Evolutionary conservation across 2,888 invertebrate species (phyloP).

Genomic region (Dynastes grantii): DNA sequence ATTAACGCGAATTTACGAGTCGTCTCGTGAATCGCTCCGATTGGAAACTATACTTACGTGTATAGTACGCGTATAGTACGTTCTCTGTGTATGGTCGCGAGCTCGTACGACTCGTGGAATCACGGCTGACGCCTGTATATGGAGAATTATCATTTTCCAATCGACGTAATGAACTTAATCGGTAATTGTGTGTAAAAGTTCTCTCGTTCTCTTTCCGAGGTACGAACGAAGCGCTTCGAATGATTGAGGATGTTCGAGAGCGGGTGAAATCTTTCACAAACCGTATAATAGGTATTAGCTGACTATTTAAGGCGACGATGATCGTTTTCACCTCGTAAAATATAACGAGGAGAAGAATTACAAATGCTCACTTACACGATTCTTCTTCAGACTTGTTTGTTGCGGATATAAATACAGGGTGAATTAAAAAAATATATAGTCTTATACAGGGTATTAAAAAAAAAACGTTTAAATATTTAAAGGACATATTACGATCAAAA

Average conservation of each 20-base stretch:
- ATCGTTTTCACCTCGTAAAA: constrained; percentile 7
- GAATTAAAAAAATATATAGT: no score
- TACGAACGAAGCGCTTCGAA: constrained; percentile 16
- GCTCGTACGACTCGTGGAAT: not conserved
- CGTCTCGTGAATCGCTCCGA: constrained; percentile 39
- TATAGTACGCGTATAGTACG: not conserved
- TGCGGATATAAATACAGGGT: no score
- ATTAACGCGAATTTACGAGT: constrained; percentile 49
- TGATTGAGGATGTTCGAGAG: constrained; percentile 12
- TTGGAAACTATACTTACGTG: constrained; percentile 15
- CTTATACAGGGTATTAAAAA: no score
- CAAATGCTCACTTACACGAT: no score
- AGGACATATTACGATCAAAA: no score
- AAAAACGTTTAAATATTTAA: no score
- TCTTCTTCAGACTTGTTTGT: no score
- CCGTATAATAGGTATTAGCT: not conserved
- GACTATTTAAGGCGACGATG: not conserved
- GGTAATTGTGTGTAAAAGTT: constrained; percentile 30
- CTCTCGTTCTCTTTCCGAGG: constrained; percentile 1
- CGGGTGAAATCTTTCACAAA: constrained; percentile 15
- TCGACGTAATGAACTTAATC: constrained; percentile 28
- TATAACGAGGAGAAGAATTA: no score
- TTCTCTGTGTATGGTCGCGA: constrained; percentile 6
- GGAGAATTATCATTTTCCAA: constrained; percentile 40
- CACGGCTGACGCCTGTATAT: constrained; percentile 19